Conservation (phyloP, 2,888 invertebrate genomes). For the Orthosia cruda region DNA sequence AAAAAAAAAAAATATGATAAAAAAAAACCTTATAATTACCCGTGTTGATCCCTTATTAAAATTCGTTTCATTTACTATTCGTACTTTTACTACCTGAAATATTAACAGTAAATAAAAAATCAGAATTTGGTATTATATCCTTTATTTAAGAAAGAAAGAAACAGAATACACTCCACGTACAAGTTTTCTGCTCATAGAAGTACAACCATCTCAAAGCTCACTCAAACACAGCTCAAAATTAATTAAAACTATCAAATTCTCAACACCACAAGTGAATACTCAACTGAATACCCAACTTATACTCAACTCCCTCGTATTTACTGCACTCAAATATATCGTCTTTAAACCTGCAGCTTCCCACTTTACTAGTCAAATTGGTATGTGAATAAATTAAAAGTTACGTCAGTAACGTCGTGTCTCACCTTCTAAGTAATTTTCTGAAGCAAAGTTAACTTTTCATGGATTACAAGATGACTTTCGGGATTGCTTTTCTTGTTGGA, state of each 20-base stretch:
- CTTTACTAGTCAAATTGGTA: slow-evolving; percentile 84
- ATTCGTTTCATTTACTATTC: too few relatives aligned
- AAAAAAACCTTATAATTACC: too few relatives aligned
- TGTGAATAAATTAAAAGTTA: slow-evolving; percentile 85
- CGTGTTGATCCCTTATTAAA: too few relatives aligned
- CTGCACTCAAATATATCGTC: slow-evolving; percentile 37
- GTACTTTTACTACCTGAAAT: too few relatives aligned
- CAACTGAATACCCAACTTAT: slow-evolving; percentile 16
- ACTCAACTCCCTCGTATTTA: slow-evolving; percentile 25
- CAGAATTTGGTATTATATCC: too few relatives aligned
- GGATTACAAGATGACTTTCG: slow-evolving; percentile 77
- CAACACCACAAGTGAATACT: not conserved
- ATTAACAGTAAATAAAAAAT: too few relatives aligned
- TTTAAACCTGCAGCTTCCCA: slow-evolving; percentile 54
- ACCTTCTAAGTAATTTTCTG: slow-evolving; percentile 79
- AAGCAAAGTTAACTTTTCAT: slow-evolving; percentile 82
- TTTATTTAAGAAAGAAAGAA: not conserved
- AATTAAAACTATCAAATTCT: slow-evolving; percentile 13
- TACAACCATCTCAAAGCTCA: slow-evolving; percentile 16
- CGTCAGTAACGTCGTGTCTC: slow-evolving; percentile 29
- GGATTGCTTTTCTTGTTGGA: slow-evolving; percentile 69
- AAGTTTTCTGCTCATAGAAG: not conserved
- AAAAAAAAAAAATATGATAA: too few relatives aligned
- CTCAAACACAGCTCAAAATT: slow-evolving; percentile 15
- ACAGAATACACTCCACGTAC: not conserved